Evolutionary conservation across 2,797 vertebrate species (phyloP), one percentile per base, ranked within the genome.

Genomic region (Eupleurogrammus muticus): DNA sequence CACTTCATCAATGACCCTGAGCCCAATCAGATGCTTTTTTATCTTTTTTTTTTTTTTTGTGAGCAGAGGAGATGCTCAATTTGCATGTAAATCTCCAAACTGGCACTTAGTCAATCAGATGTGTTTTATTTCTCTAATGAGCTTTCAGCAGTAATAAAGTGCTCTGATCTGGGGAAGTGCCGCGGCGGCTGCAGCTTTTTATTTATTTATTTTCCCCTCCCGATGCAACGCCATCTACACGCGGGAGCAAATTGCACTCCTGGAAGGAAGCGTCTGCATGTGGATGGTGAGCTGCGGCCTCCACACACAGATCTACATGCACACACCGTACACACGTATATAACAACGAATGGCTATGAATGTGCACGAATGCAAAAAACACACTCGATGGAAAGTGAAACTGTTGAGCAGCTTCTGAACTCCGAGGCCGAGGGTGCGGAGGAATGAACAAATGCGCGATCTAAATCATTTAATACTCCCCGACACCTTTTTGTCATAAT

Each of bases 81-180:
- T 74, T 80, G 75, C 72, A 71, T 78, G 64, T 56, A 82, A 40
- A 84, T 81, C 64, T 20, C 42, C 48, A 40, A 62, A 70, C 47
- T 36, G 42, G 48, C 75, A 35, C 68, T 75, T 50, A 56, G 34
- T 72, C 63, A 63, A 20, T 73, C 65, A 53, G 23, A 70, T 4
- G 0, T 2, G 66, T 70, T 73, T 71, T 46, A 56, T 61, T 75
- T 71, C 57, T 57, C 28, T 73, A 66, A 82, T 75, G 68, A 79
- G 55, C 63, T 75, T 52, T 23, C 17, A 23, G 66, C 13, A 7
- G 20, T 40, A 6, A 58, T 38, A 8, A 8, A 34, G 13, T 20
- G 50, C 2, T 0, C 2, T 4, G 5, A 35, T 9, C 61, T 47
- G 64, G 23, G 20, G 20, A 9, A 60, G 9, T 0, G 40, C 17